Evolutionary conservation across 2,797 vertebrate species (phyloP).

Genomic region (Leptatherina wallacei): DNA sequence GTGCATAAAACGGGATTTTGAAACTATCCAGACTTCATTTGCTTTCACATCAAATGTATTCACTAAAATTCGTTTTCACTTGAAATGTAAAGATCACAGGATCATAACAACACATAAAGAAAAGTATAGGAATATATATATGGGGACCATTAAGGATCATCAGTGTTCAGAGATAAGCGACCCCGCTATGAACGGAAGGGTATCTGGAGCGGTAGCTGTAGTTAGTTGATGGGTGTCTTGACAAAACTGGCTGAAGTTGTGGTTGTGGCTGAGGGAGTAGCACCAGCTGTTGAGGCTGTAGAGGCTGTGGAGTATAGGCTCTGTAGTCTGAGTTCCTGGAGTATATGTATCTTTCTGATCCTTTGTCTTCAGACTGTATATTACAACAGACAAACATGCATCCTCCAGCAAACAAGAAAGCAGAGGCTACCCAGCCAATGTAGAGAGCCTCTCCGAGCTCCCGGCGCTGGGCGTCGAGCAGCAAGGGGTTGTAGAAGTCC

Average conservation of each 20-base stretch:
- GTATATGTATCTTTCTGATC: slow-evolving; percentile 66
- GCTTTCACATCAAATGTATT: slow-evolving; percentile 11
- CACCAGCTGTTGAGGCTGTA: slow-evolving; percentile 74
- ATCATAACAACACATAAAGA: background rate
- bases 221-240: slow-evolving; percentile 72
- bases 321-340: slow-evolving; percentile 67
- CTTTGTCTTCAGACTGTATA: slow-evolving; percentile 62
- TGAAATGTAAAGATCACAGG: slow-evolving; percentile 26
- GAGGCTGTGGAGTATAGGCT: slow-evolving; percentile 71
- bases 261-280: slow-evolving; percentile 62
- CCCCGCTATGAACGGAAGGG: slow-evolving; percentile 77
- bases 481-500: slow-evolving; percentile 89
- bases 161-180: slow-evolving; percentile 79
- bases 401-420: slow-evolving; percentile 85
- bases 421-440: slow-evolving; percentile 89
- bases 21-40: background rate
- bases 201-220: slow-evolving; percentile 74
- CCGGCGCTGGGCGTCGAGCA: slow-evolving; percentile 85
- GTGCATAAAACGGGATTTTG: background rate
- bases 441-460: slow-evolving; percentile 94
- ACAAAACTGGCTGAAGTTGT: slow-evolving; percentile 35
- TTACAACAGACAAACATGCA: slow-evolving; percentile 85
- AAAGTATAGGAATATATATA: background rate
- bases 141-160: slow-evolving; percentile 8
- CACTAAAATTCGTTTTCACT: slow-evolving; percentile 11